Evolutionary conservation across 1,140 invertebrate species (phyloP).

Genomic region (Listronotus bonariensis): DNA sequence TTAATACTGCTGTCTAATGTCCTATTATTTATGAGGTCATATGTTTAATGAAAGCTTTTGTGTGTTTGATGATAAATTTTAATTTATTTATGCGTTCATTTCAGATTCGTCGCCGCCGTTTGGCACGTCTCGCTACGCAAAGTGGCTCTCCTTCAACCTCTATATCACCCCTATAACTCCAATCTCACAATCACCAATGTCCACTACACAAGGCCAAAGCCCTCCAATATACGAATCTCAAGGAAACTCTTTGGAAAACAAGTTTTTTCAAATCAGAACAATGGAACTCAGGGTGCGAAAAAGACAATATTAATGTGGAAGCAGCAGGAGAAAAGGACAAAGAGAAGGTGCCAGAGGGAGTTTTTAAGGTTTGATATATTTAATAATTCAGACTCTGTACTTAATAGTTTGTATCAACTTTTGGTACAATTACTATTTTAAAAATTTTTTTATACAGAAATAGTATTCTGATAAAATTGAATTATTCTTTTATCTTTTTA

Average conservation of each 20-base stretch:
- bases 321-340: conserved; percentile 7
- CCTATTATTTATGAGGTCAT: no score
- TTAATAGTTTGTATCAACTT: no score
- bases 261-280: conserved; percentile 24
- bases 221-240: conserved; percentile 42
- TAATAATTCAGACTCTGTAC: background rate
- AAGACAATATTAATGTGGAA: conserved; percentile 11
- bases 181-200: conserved; percentile 49
- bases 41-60: no score
- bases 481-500: no score
- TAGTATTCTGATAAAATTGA: no score
- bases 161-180: conserved; percentile 51
- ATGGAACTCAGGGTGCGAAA: conserved; percentile 5
- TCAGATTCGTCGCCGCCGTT: conserved; percentile 70
- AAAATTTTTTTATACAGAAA: no score
- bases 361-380: conserved; percentile 41
- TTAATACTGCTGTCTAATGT: no score
- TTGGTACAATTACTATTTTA: no score
- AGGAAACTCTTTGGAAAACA: conserved; percentile 34
- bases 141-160: conserved; percentile 52
- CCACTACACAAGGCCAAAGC: conserved; percentile 48
- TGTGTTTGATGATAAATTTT: background rate
- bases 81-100: conserved; percentile 35
- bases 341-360: conserved; percentile 34
- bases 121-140: conserved; percentile 61